Conservation (phyloP, 2,113 vertebrate genomes). For the Scomber japonicus region DNA sequence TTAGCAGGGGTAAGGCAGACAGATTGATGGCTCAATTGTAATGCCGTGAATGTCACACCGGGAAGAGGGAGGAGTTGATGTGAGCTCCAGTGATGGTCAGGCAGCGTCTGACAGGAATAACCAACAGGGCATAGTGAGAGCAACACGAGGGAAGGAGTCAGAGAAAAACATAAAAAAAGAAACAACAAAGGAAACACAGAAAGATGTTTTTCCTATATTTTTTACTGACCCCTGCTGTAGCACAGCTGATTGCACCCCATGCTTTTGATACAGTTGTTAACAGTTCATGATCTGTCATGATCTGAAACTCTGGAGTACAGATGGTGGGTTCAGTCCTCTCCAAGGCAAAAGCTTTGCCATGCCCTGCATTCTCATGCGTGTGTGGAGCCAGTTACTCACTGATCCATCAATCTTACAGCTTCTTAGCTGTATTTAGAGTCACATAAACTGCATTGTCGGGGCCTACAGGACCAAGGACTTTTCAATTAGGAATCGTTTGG, state of each 20-base stretch:
- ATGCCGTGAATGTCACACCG: slow-evolving; percentile 72
- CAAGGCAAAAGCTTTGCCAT: slow-evolving; percentile 37
- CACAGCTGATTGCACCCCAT: slow-evolving; percentile 51
- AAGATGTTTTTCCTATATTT: slow-evolving; percentile 41
- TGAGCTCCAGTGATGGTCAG: slow-evolving; percentile 59
- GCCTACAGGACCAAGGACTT: slow-evolving; percentile 1
- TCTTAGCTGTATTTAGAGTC: slow-evolving; percentile 40
- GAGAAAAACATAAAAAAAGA: slow-evolving; percentile 4
- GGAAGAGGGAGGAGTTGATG: slow-evolving; percentile 66
- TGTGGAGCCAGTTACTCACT: slow-evolving; percentile 17
- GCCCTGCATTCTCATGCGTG: neutral
- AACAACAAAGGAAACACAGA: neutral
- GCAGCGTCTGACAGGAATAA: slow-evolving; percentile 66
- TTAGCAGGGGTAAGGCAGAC: slow-evolving; percentile 64
- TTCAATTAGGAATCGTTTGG: slow-evolving; percentile 3
- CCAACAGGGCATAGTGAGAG: slow-evolving; percentile 53
- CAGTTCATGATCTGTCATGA: slow-evolving; percentile 62
- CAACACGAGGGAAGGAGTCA: slow-evolving; percentile 1
- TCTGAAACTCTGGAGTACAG: slow-evolving; percentile 42
- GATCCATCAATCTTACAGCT: slow-evolving; percentile 37
- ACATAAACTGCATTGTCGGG: slow-evolving; percentile 31
- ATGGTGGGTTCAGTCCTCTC: slow-evolving; percentile 40
- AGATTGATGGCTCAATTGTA: slow-evolving; percentile 82
- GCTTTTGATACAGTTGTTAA: slow-evolving; percentile 70
- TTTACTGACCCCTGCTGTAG: slow-evolving; percentile 29